Percentiles rank a stretch among this genome's conserved stretches.
These are phyloP conservation scores for Coelogynopora nodosa DNA, from an alignment of 2,888 invertebrate species.

Conservation along the genomic window DNA sequence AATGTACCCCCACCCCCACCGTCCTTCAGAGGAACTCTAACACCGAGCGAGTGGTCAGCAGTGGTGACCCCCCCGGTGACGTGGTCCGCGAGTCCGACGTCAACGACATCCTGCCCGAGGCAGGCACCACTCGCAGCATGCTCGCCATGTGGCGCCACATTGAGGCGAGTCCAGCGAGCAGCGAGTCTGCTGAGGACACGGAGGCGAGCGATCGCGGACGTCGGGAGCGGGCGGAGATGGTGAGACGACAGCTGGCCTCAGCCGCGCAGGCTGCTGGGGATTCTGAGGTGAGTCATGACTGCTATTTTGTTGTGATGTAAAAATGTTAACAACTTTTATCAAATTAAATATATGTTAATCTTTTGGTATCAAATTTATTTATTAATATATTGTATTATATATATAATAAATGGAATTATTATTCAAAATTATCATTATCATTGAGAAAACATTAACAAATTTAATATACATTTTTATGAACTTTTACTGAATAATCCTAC, in stretches of 20 bases:
- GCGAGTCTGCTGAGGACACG: neutral
- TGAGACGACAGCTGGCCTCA: neutral
- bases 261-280: neutral
- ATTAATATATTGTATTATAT: too few relatives aligned
- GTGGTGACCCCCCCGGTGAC: constrained; percentile 51
- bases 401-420: too few relatives aligned
- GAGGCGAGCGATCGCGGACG: neutral
- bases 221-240: neutral
- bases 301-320: too few relatives aligned
- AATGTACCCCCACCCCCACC: neutral
- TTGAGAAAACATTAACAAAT: too few relatives aligned
- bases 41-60: neutral
- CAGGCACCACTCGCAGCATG: constrained; percentile 76
- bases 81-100: constrained; percentile 63
- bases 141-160: constrained; percentile 83
- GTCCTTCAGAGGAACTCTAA: neutral
- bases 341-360: too few relatives aligned
- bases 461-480: too few relatives aligned
- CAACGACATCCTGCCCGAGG: constrained; percentile 57
- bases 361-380: too few relatives aligned
- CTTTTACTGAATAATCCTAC: too few relatives aligned
- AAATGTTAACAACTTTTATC: too few relatives aligned
- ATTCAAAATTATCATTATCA: too few relatives aligned
- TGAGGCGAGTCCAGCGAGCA: constrained; percentile 55
- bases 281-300: neutral